Conservation (phyloP, 1,140 invertebrate species). For the Anastrepha obliqua region DNA sequence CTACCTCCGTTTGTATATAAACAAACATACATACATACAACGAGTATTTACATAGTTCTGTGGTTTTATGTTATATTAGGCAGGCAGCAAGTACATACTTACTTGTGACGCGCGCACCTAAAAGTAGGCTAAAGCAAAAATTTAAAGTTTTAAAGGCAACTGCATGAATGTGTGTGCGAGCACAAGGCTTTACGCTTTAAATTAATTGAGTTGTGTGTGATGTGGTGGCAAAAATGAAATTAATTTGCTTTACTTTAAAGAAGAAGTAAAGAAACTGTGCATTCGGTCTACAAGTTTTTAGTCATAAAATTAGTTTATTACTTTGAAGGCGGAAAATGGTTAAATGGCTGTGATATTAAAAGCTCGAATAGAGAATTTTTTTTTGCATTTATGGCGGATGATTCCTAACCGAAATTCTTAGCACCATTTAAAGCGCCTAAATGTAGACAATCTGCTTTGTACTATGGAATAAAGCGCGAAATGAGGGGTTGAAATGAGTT, state of each 20-base stretch:
- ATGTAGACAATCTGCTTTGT: neutral
- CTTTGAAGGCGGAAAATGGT: no score
- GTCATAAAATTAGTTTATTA: no score
- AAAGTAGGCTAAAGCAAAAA: constrained; percentile 20
- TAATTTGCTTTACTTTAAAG: neutral
- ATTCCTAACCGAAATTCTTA: neutral
- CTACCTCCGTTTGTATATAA: neutral
- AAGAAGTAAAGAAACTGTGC: no score
- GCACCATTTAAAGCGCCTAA: neutral
- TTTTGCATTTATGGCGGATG: no score
- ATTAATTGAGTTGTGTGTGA: constrained; percentile 23
- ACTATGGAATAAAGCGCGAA: no score
- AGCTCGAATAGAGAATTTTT: no score
- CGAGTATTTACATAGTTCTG: constrained; percentile 22
- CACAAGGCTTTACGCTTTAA: neutral
- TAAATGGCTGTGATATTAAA: no score
- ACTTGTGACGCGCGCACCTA: neutral
- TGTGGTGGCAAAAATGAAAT: neutral
- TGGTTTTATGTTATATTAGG: constrained; percentile 18
- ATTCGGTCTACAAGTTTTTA: no score
- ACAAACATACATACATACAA: neutral
- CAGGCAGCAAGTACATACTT: neutral
- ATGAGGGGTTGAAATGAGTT: no score
- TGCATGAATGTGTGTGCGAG: neutral
- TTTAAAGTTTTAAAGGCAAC: constrained; percentile 5